Evolutionary conservation across 2,113 vertebrate genomes (phyloP).

Genomic region (Ceyx melanurus): DNA sequence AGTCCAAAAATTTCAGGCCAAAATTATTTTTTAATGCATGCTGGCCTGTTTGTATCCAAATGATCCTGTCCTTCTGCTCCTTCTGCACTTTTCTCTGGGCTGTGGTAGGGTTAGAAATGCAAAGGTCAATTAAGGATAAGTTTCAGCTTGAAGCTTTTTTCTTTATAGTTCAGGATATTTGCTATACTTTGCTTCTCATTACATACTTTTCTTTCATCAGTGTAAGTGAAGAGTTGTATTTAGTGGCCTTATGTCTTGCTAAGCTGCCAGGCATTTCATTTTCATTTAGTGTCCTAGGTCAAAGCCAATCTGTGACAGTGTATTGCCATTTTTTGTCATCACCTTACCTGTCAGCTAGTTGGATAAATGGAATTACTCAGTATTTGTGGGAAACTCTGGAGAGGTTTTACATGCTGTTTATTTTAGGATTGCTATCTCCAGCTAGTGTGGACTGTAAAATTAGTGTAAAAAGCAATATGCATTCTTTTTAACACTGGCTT

Average conservation of each 20-base stretch:
- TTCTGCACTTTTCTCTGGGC: not conserved
- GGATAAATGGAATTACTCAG: not conserved
- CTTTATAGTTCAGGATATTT: not conserved
- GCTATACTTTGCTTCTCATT: not conserved
- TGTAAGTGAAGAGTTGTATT: not conserved
- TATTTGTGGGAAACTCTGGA: not conserved
- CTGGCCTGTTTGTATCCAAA: not conserved
- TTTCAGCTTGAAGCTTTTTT: not conserved
- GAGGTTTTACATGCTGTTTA: not conserved
- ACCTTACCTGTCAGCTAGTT: not conserved
- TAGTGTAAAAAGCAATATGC: not conserved
- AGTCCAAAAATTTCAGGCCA: conserved; percentile 8
- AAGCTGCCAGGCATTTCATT: not conserved
- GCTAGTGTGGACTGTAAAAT: not conserved
- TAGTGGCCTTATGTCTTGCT: not conserved
- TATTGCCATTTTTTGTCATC: not conserved
- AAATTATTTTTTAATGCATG: not conserved
- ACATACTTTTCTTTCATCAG: not conserved
- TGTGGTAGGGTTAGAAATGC: conserved; percentile 16
- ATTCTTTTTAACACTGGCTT: not conserved
- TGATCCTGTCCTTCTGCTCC: not conserved
- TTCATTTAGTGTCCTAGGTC: not conserved
- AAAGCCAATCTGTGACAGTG: not conserved
- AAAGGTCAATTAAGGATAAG: conserved; percentile 53
- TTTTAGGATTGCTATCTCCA: not conserved